Base-by-base conservation (phyloP, 2,888 invertebrate genomes). In the Helobdella robusta region DNA sequence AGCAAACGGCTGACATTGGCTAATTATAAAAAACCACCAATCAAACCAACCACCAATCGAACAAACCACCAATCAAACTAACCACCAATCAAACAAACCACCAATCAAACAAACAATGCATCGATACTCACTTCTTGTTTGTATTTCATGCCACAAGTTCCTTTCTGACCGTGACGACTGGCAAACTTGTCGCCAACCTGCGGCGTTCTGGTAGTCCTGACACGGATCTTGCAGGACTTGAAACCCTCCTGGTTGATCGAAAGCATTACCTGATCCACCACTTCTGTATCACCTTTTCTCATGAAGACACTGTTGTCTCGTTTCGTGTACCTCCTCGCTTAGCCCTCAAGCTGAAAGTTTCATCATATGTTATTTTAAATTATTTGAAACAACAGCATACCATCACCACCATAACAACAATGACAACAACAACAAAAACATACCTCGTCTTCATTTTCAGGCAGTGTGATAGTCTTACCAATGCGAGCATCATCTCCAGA, bases 121-220 rank as follows among this genome's bases (percentile, higher is more conserved):
- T n/a, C n/a, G n/a, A n/a, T 5, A 64, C 74, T 73, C 74, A 84
- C 85, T 83, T 95, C 95, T 81, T 93, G 93, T 52, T 97, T 84
- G 79, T 98, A 99, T 77, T 97, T 93, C 75, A 99, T 98, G 72
- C 98, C 98, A 78, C 98, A 99, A 0, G 98, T 99, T 78, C 98
- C 98, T 81, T 99, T 99, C 80, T 99, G 98, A 34, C 98, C 98
- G 79, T 99, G 98, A 59, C 98, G 86, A 18, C 94, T 95, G 36
- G 98, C 98, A 82, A 99, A 99, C 80, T 99, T 99, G 81, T 99
- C 98, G 1, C 98, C 98, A 77, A 99, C 98, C 83, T 99, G 98
- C 5, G 98, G 98, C 70, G 95, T 93, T 72, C 98, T 88, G 28
- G 97, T 94, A 23, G 97, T 97, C 65, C 98, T 84, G 8, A 99